Base-by-base conservation (phyloP, 2,888 invertebrate species). In the Eupithecia subumbrata region DNA sequence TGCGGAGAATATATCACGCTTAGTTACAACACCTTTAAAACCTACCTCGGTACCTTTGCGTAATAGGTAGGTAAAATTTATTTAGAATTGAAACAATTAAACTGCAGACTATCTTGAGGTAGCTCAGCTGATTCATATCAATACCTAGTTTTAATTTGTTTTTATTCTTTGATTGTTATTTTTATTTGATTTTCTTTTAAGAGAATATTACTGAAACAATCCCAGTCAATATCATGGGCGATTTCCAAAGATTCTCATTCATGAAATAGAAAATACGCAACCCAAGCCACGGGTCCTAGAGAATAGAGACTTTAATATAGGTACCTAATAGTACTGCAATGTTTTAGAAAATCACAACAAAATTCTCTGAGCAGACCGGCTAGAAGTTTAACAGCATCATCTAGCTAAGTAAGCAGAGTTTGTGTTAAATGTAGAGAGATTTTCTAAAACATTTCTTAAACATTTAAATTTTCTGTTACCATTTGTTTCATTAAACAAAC, bases 1-100 rank as follows among this genome's bases (percentile, higher is more conserved):
- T 98, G 92, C 81, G 71, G 40, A 77, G 18, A 69, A 69, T 18
- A 43, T 34, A 63, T 14, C 1, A 37, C 40, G 16, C 2, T n/a
- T 52, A 52, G 11, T 11, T 66, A 66, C 34, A 64, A 18, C 12
- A 60, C n/a, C 60, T 25, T 14, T 63, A 12, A 14, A 30, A 30
- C 63, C 12, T 30, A 63, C 60, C 12, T 30, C 30, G 14, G 37
- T 37, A 43, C 43, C 45, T 3, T 18, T 16, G 45, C 45, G 16
- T 48, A 48, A 16, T 48, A 48, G 16, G 0, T 16, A n/a, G n/a
- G 0, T 1, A 8, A n/a, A 8, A n/a, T 7, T 7, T 37, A 34
- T 4, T 4, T 34, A 5, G 2, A 34, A 34, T 34, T 34, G 34
- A 34, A 34, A 34, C 2, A 34, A 34, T 34, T 34, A 2, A 34